Conservation (phyloP, 2,113 vertebrate genomes). For the Salminus brasiliensis region DNA sequence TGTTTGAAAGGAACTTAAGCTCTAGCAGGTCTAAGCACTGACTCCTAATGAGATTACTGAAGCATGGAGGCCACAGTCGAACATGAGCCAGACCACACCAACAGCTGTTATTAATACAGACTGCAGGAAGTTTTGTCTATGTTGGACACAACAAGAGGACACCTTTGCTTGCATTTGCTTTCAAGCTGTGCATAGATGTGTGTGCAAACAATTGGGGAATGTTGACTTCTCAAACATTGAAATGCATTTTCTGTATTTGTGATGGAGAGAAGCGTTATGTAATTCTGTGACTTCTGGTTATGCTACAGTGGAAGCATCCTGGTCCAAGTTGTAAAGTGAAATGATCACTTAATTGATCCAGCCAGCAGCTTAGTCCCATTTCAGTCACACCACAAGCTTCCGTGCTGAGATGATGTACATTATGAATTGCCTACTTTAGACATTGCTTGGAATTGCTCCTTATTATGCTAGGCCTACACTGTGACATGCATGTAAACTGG, state of each 20-base stretch:
- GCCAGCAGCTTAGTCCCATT: too few relatives aligned
- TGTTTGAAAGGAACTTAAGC: conserved; percentile 72
- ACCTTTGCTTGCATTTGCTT: not conserved
- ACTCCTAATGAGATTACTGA: conserved; percentile 72
- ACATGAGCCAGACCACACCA: conserved; percentile 76
- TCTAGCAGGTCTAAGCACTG: conserved; percentile 69
- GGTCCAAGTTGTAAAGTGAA: too few relatives aligned
- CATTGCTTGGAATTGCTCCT: too few relatives aligned
- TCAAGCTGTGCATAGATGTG: not conserved
- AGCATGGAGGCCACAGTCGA: conserved; percentile 63
- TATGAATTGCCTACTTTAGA: too few relatives aligned
- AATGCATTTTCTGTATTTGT: not conserved
- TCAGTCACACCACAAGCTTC: too few relatives aligned
- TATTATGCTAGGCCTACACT: too few relatives aligned
- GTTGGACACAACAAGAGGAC: not conserved
- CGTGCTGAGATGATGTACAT: too few relatives aligned
- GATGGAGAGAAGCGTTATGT: not conserved
- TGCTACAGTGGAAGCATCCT: not conserved
- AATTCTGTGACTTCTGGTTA: not conserved
- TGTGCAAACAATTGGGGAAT: not conserved
- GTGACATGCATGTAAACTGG: too few relatives aligned
- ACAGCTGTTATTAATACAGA: conserved; percentile 50
- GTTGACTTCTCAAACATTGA: not conserved
- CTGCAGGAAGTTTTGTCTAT: not conserved
- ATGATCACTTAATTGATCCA: too few relatives aligned